Percentiles rank a stretch among this genome's conserved stretches.
These are phyloP conservation scores for Choristoneura rosaceana DNA, from an alignment of 2,888 invertebrate species.

Conservation along the genomic window DNA sequence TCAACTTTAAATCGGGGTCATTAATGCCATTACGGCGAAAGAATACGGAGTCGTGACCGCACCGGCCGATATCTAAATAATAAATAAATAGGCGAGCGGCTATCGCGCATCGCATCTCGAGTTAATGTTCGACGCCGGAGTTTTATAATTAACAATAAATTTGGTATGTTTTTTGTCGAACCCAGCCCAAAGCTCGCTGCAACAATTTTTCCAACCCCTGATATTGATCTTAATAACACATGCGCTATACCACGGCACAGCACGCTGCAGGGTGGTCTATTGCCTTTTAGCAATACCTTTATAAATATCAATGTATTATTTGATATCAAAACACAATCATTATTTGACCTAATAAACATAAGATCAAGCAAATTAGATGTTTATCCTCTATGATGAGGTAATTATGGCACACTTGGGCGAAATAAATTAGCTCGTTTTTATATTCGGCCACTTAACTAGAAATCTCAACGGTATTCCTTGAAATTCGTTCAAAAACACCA, in stretches of 20 bases:
- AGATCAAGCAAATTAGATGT: conserved; percentile 12
- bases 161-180: conserved; percentile 80
- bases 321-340: neutral
- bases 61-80: conserved; percentile 82
- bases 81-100: conserved; percentile 82
- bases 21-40: conserved; percentile 83
- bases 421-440: conserved; percentile 71
- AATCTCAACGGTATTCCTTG: conserved; percentile 61
- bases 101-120: conserved; percentile 79
- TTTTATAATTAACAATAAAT: conserved; percentile 86
- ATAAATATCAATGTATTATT: neutral
- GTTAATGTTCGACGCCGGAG: conserved; percentile 80
- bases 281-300: conserved; percentile 45
- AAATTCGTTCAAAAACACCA: conserved; percentile 75
- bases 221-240: conserved; percentile 80
- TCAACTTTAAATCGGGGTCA: conserved; percentile 84
- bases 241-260: conserved; percentile 46
- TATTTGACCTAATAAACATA: neutral
- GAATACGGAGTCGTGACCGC: conserved; percentile 84
- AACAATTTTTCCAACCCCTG: conserved; percentile 74
- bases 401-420: conserved; percentile 55
- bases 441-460: conserved; percentile 46
- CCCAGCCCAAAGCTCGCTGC: conserved; percentile 66
- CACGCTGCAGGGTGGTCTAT: conserved; percentile 55
- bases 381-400: conserved; percentile 43